Base-by-base conservation (phyloP, 2,888 invertebrate genomes). In the Agrotis clavis region DNA sequence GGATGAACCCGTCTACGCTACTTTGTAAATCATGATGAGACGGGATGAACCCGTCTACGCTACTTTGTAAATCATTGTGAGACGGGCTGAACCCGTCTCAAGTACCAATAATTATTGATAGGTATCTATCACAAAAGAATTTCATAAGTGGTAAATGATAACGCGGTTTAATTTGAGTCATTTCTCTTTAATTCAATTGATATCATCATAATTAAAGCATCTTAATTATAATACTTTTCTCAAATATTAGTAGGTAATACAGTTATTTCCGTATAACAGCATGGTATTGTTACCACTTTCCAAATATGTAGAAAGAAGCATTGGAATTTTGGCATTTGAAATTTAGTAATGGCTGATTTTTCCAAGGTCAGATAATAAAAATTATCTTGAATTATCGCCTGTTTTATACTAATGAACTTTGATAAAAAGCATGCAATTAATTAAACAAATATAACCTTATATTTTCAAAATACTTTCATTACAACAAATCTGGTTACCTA, bases 41-140 rank as follows among this genome's bases (percentile, higher is more conserved):
- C n/a, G n/a, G n/a, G n/a, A n/a, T n/a, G n/a, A n/a, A n/a, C n/a
- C n/a, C n/a, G n/a, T n/a, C n/a, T n/a, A n/a, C n/a, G n/a, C n/a
- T n/a, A n/a, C n/a, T n/a, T n/a, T n/a, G n/a, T n/a, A n/a, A n/a
- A n/a, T n/a, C n/a, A n/a, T n/a, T n/a, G n/a, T n/a, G n/a, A n/a
- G n/a, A n/a, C n/a, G n/a, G n/a, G n/a, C n/a, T n/a, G n/a, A 57
- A 16, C 67, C 76, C 72, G 67, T 57, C 30, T 76, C 45, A 57
- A 73, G 76, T n/a, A n/a, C n/a, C n/a, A n/a, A n/a, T n/a, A n/a
- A n/a, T n/a, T n/a, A n/a, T n/a, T n/a, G 2, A 2, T 30, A 9
- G 56, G 11, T n/a, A 56, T 56, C 30, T 35, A 13, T n/a, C 30
- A 57, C 67, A 45, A 57, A 51, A 76, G 74, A 74, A n/a, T 35